These are phyloP conservation scores for Cataglyphis rosenhaueri DNA, from an alignment of 2,888 invertebrate species.

Conservation along the genomic window DNA sequence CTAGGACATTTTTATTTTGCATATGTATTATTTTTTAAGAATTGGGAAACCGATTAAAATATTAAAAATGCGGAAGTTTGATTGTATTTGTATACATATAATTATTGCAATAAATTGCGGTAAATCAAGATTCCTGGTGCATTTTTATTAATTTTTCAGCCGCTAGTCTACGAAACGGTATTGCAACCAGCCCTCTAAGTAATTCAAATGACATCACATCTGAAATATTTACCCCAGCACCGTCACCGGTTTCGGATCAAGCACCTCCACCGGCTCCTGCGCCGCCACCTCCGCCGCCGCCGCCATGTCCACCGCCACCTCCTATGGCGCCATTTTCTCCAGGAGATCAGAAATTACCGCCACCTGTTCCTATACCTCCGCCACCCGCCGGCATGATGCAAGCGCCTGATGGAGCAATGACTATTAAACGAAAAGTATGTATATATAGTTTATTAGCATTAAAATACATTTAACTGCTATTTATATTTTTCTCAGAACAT, in stretches of 20 bases:
- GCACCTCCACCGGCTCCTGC: constrained; percentile 87
- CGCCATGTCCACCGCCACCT: constrained; percentile 86
- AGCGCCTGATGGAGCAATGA: constrained; percentile 94
- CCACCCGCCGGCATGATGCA: constrained; percentile 93
- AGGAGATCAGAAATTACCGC: constrained; percentile 83
- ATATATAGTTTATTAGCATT: not conserved
- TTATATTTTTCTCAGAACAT: not conserved
- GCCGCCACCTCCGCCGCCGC: constrained; percentile 87
- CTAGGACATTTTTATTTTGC: not conserved
- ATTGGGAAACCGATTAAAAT: not conserved
- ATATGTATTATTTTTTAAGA: not conserved
- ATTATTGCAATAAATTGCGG: not conserved
- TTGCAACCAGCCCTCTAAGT: constrained; percentile 77
- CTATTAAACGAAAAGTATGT: constrained; percentile 94
- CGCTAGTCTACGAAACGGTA: constrained; percentile 80
- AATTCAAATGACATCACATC: constrained; percentile 75
- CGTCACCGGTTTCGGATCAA: constrained; percentile 84
- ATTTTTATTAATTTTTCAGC: constrained; percentile 49
- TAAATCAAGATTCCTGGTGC: not conserved
- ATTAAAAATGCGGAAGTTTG: not conserved
- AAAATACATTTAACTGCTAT: not conserved
- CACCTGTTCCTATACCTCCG: constrained; percentile 89
- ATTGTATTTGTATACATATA: not conserved
- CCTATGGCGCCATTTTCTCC: constrained; percentile 86
- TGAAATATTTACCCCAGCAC: constrained; percentile 77